These are phyloP conservation scores for Aplochiton taeniatus DNA, from an alignment of 2,797 vertebrate genomes.

Conservation along the genomic window DNA sequence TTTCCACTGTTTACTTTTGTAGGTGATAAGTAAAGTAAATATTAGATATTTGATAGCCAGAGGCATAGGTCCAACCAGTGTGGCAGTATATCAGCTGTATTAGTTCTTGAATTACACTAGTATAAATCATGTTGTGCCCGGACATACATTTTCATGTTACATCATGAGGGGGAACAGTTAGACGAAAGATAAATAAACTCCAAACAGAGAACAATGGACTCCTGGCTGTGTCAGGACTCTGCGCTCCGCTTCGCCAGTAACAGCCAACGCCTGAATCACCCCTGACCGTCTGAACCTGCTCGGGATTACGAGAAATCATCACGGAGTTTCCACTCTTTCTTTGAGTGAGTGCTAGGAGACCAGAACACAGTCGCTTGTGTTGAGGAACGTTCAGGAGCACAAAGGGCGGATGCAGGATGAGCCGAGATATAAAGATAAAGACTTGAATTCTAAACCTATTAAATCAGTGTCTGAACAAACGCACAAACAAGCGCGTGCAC, in stretches of 20 bases:
- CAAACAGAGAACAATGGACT: slow-evolving; percentile 20
- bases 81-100: background rate
- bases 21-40: background rate
- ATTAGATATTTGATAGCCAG: background rate
- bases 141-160: no score
- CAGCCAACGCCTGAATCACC: slow-evolving; percentile 15
- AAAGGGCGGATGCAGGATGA: no score
- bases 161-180: background rate
- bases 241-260: slow-evolving; percentile 5
- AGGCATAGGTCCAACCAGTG: no score
- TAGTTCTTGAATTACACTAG: background rate
- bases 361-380: no score
- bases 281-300: background rate
- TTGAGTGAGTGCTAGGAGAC: no score
- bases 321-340: no score
- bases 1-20: background rate
- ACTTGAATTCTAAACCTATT: no score
- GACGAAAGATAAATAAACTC: slow-evolving; percentile 26
- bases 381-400: no score
- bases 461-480: no score
- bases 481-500: background rate
- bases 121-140: background rate
- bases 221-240: slow-evolving; percentile 15
- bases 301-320: no score
- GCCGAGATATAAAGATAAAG: no score